Evolutionary conservation across 2,797 vertebrate genomes (phyloP).

Genomic region (Xiphorhynchus erythropygius): DNA sequence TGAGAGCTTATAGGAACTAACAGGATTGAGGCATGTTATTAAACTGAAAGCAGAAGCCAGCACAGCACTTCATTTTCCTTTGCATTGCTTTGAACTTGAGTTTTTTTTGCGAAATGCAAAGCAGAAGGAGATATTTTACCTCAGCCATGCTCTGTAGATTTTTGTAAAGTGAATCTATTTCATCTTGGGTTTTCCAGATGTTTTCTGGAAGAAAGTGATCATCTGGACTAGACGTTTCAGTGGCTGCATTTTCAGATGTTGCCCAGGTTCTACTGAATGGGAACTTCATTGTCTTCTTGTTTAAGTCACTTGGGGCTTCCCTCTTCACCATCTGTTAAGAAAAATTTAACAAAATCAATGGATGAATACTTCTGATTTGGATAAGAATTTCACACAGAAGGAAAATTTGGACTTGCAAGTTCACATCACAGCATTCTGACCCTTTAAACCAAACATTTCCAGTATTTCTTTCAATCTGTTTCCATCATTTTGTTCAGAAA

Average conservation of each 20-base stretch:
- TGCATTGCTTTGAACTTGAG: not conserved
- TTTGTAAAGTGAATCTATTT: slow-evolving; percentile 78
- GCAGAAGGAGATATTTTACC: slow-evolving; percentile 53
- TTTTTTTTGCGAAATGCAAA: not conserved
- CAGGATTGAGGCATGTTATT: not conserved
- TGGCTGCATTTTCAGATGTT: slow-evolving; percentile 70
- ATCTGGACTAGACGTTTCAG: slow-evolving; percentile 63
- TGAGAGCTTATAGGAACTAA: not conserved
- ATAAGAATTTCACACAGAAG: not conserved
- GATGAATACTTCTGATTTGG: not conserved
- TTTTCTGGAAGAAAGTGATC: slow-evolving; percentile 81
- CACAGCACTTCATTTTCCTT: not conserved
- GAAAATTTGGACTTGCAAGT: not conserved
- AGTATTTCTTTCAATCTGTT: not conserved
- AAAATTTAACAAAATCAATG: not conserved
- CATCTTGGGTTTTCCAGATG: slow-evolving; percentile 79
- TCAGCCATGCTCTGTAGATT: slow-evolving; percentile 75
- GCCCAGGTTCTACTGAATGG: slow-evolving; percentile 61
- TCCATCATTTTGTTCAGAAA: not conserved
- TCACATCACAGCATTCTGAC: not conserved
- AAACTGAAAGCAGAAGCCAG: not conserved
- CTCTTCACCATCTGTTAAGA: slow-evolving; percentile 53
- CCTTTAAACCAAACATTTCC: not conserved
- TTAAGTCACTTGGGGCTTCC: slow-evolving; percentile 5
- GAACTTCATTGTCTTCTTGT: slow-evolving; percentile 53